These are phyloP conservation scores for Atractosteus spatula DNA, from an alignment of 2,113 vertebrate species.

Conservation along the genomic window DNA sequence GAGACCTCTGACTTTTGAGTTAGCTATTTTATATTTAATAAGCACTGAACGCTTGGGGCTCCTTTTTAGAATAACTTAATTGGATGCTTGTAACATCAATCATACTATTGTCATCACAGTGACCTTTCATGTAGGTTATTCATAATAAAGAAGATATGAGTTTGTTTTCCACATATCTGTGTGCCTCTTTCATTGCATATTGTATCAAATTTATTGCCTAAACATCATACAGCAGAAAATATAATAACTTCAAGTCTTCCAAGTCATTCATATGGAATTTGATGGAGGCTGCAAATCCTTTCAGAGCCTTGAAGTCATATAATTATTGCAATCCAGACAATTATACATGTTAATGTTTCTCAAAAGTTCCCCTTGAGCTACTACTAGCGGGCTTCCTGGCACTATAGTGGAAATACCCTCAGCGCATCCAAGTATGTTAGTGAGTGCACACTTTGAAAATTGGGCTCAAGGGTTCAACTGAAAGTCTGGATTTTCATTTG, in stretches of 20 bases:
- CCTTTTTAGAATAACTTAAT: constrained; percentile 70
- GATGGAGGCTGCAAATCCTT: constrained; percentile 10
- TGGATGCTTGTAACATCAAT: constrained; percentile 74
- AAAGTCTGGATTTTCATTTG: not conserved
- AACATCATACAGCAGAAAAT: constrained; percentile 15
- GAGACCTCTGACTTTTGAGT: constrained; percentile 62
- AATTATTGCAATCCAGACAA: constrained; percentile 29
- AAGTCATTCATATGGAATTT: constrained; percentile 24
- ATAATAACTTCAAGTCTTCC: constrained; percentile 16
- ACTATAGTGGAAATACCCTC: constrained; percentile 4
- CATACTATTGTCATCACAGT: constrained; percentile 70
- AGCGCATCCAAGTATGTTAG: not conserved
- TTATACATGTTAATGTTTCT: constrained; percentile 16
- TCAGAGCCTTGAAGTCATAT: constrained; percentile 15
- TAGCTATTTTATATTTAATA: constrained; percentile 75
- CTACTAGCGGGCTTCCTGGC: constrained; percentile 10
- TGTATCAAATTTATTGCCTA: constrained; percentile 13
- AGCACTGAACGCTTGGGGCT: constrained; percentile 58
- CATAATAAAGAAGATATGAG: constrained; percentile 74
- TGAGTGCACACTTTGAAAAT: constrained; percentile 1
- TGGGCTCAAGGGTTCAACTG: not conserved
- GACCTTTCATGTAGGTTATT: constrained; percentile 73
- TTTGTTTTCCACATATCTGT: constrained; percentile 54
- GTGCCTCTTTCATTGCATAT: constrained; percentile 34
- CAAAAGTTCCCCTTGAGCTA: not conserved